These are phyloP conservation scores for Theristicus caerulescens DNA, from an alignment of 2,113 vertebrate species.

Conservation along the genomic window DNA sequence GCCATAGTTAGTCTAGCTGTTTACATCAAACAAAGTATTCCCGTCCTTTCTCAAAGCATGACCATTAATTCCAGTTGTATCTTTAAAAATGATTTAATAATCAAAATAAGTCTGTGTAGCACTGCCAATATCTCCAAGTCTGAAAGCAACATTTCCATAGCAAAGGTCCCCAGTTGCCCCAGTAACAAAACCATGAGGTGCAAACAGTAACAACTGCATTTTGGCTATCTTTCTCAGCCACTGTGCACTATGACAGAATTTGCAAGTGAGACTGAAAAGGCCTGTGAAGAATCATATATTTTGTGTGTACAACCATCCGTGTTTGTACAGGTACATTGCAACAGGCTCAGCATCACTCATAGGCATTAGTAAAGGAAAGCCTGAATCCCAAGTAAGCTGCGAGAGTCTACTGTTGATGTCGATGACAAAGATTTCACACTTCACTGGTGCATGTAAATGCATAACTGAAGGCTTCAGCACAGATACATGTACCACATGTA, in stretches of 20 bases:
- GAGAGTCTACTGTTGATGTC: background rate
- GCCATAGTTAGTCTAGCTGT: background rate
- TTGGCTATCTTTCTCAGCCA: background rate
- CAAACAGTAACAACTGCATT: background rate
- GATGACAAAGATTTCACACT: background rate
- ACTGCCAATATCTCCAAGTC: background rate
- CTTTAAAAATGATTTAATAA: background rate
- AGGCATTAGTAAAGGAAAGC: background rate
- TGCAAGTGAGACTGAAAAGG: background rate
- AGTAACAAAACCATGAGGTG: conserved; percentile 2
- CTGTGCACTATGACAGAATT: background rate
- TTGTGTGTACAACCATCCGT: background rate
- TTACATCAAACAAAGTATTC: background rate
- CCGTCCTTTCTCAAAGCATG: background rate
- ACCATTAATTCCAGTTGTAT: background rate
- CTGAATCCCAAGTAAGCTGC: background rate
- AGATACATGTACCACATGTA: background rate
- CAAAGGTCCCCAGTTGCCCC: background rate
- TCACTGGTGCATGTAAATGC: background rate
- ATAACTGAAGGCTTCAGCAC: background rate
- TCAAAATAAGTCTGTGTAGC: background rate
- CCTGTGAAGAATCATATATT: background rate
- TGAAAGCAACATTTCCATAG: background rate
- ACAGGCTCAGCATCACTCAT: background rate
- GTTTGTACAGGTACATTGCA: background rate